These are phyloP conservation scores for Rhea americana DNA, from an alignment of 2,113 vertebrate genomes.

Conservation along the genomic window DNA sequence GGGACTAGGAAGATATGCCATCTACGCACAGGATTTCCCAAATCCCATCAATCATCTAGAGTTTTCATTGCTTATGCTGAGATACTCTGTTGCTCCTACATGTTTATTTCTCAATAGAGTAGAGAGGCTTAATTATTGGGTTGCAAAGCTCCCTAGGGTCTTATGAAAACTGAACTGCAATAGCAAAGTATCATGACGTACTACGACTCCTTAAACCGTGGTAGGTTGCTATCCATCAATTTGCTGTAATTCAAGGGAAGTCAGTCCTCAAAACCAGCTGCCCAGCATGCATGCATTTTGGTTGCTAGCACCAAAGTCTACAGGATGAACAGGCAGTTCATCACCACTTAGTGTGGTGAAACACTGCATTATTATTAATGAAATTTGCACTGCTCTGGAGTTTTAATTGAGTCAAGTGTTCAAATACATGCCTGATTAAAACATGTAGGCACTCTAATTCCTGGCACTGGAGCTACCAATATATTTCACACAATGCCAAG, in stretches of 20 bases:
- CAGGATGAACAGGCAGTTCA: not conserved
- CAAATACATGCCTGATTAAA: not conserved
- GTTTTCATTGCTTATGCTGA: not conserved
- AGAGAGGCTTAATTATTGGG: constrained; percentile 14
- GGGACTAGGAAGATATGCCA: not conserved
- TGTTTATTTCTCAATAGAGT: constrained; percentile 26
- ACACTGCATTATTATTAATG: not conserved
- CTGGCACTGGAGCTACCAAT: not conserved
- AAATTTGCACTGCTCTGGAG: constrained; percentile 6
- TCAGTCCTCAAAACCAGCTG: not conserved
- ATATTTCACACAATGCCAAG: not conserved
- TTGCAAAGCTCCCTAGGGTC: constrained; percentile 17
- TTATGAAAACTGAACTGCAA: not conserved
- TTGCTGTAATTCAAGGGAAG: not conserved
- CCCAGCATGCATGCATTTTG: not conserved
- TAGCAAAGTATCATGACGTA: not conserved
- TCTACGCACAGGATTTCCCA: not conserved
- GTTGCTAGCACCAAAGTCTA: constrained; percentile 16
- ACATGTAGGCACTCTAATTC: not conserved
- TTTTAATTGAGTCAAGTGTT: constrained; percentile 21
- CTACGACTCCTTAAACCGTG: not conserved
- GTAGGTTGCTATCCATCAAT: not conserved
- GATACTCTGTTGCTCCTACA: not conserved
- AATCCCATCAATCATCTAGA: not conserved
- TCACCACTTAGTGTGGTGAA: constrained; percentile 25